Evolutionary conservation across 92 coral and sea anemone genomes (phyloP).

Genomic region (Parazoanthus atlanticus): DNA sequence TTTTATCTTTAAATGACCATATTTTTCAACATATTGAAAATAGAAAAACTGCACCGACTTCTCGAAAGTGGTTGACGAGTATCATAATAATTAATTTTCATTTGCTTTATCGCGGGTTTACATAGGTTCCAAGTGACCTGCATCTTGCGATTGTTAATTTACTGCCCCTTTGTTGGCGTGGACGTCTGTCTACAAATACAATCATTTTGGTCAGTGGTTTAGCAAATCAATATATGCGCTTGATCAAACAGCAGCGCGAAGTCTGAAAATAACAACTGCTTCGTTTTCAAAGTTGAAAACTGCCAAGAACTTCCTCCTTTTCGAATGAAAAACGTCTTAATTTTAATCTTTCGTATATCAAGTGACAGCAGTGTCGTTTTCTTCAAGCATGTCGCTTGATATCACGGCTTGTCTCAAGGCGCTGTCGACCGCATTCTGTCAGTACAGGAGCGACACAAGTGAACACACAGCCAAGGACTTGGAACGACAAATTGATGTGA

Average conservation of each 20-base stretch:
- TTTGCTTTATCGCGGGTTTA: too few species aligned
- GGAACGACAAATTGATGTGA: constrained; percentile 96
- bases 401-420: constrained; percentile 95
- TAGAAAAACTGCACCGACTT: too few species aligned
- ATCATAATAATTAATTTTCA: too few species aligned
- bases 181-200: neutral
- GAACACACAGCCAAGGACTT: constrained; percentile 87
- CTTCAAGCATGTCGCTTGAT: constrained; percentile 81
- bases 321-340: too few species aligned
- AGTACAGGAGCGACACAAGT: constrained; percentile 83
- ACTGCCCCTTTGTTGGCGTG: too few species aligned
- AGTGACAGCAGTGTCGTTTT: neutral
- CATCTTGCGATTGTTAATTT: too few species aligned
- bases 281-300: neutral
- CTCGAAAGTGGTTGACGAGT: too few species aligned
- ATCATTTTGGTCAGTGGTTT: constrained; percentile 45
- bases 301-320: neutral
- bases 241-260: constrained; percentile 52
- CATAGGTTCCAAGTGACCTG: too few species aligned
- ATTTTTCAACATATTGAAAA: too few species aligned
- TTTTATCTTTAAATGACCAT: too few species aligned
- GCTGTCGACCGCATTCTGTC: constrained; percentile 90
- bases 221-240: constrained; percentile 34
- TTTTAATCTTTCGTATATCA: neutral
- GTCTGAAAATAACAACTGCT: constrained; percentile 44